These are phyloP conservation scores for Hippocampus barbouri DNA, from an alignment of 2,113 vertebrate species.

Conservation along the genomic window DNA sequence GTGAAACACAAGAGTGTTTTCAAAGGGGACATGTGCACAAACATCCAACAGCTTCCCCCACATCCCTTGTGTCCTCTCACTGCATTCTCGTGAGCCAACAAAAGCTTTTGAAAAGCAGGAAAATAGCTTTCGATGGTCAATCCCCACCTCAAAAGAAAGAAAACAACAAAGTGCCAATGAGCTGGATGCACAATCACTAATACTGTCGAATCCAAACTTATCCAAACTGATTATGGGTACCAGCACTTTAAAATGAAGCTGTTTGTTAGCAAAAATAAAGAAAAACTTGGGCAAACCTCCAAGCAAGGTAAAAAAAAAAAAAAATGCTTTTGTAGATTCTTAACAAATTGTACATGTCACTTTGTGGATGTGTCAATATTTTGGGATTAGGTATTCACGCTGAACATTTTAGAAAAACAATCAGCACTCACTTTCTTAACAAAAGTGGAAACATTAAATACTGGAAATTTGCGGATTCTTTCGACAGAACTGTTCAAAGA, in stretches of 20 bases:
- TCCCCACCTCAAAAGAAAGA: neutral
- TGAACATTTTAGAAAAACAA: neutral
- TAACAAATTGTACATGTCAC: neutral
- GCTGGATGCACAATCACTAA: constrained; percentile 12
- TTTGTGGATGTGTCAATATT: no score
- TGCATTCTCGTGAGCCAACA: constrained; percentile 48
- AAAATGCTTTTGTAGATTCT: neutral
- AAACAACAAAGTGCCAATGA: neutral
- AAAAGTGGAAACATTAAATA: neutral
- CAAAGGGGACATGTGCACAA: constrained; percentile 7
- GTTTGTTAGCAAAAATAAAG: neutral
- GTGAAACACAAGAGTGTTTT: constrained; percentile 1
- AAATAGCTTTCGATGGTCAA: constrained; percentile 44
- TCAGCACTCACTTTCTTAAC: neutral
- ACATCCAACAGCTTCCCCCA: constrained; percentile 42
- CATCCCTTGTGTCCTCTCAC: constrained; percentile 22
- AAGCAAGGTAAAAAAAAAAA: neutral
- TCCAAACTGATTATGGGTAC: neutral
- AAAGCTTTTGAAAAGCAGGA: constrained; percentile 56
- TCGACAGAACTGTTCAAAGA: neutral
- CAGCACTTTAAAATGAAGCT: neutral
- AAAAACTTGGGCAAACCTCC: neutral
- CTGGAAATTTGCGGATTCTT: neutral
- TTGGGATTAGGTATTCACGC: no score
- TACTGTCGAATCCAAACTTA: constrained; percentile 6